These are phyloP conservation scores for Eudemis profundana DNA, from an alignment of 2,888 invertebrate species.

Conservation along the genomic window DNA sequence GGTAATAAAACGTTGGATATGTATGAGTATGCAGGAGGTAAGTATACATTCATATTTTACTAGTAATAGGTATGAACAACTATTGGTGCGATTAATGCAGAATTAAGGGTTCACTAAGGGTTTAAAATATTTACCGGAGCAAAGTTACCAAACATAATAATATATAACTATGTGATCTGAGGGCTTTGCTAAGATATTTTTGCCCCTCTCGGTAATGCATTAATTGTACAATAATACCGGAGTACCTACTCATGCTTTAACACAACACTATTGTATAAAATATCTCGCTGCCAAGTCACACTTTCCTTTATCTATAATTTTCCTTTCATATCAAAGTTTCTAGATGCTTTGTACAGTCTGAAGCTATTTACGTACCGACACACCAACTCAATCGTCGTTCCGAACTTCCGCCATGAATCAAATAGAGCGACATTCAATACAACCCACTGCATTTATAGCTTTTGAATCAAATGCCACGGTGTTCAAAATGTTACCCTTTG, in stretches of 20 bases:
- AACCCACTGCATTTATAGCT: slow-evolving; percentile 16
- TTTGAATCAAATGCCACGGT: slow-evolving; percentile 16
- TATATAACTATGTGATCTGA: too few species aligned
- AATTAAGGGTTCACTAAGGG: too few species aligned
- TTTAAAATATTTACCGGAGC: too few species aligned
- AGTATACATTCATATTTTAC: too few species aligned
- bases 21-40: neutral
- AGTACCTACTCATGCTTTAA: too few species aligned
- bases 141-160: too few species aligned
- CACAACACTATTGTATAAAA: neutral
- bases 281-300: slow-evolving; percentile 4
- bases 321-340: slow-evolving; percentile 19
- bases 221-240: too few species aligned
- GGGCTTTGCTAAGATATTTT: too few species aligned
- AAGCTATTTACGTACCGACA: slow-evolving; percentile 38
- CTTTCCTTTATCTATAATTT: slow-evolving; percentile 17
- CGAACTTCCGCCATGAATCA: slow-evolving; percentile 46
- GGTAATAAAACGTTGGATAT: slow-evolving; percentile 24
- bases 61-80: too few species aligned
- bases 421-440: slow-evolving; percentile 18
- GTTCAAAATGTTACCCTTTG: neutral
- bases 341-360: slow-evolving; percentile 17
- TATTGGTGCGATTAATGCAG: too few species aligned
- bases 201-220: too few species aligned
- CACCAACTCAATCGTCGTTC: slow-evolving; percentile 40